These are phyloP conservation scores for Orthosia gothica DNA, from an alignment of 2,888 invertebrate species.

Conservation along the genomic window DNA sequence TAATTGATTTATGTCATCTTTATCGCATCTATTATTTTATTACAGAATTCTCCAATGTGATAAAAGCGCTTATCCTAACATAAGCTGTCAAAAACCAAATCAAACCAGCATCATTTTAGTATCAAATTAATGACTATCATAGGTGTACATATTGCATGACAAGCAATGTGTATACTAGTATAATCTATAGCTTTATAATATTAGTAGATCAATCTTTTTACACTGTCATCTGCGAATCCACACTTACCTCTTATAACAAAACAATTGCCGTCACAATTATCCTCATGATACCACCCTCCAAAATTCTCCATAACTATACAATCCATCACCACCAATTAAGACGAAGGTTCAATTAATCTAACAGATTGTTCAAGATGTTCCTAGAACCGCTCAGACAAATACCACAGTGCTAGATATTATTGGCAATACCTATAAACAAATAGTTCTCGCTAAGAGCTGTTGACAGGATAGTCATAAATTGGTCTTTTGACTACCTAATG, in stretches of 20 bases:
- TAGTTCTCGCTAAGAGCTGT: slow-evolving; percentile 40
- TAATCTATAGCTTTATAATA: too few relatives aligned
- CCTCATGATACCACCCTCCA: background rate
- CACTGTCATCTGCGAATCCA: background rate
- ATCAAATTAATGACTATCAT: too few relatives aligned
- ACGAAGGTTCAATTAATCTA: slow-evolving; percentile 20
- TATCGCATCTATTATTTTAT: too few relatives aligned
- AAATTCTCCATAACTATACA: slow-evolving; percentile 6
- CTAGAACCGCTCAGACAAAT: slow-evolving; percentile 16
- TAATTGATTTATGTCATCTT: too few relatives aligned
- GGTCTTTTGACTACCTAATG: slow-evolving; percentile 20
- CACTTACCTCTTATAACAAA: background rate
- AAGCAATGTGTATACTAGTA: too few relatives aligned
- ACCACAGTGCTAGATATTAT: slow-evolving; percentile 30
- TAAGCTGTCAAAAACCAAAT: too few relatives aligned
- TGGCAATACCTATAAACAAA: slow-evolving; percentile 41
- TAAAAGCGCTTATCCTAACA: too few relatives aligned
- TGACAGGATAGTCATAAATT: slow-evolving; percentile 48
- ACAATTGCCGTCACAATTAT: background rate
- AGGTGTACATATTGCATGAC: too few relatives aligned
- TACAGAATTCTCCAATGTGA: background rate
- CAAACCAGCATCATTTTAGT: too few relatives aligned
- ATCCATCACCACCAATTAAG: slow-evolving; percentile 29
- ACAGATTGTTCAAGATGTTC: slow-evolving; percentile 20
- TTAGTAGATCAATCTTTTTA: background rate